A percentile compares a stretch with the other conserved stretches of the same genome.
Evolutionary conservation across 2,113 vertebrate species (phyloP).

Genomic region (Blennius ocellaris): DNA sequence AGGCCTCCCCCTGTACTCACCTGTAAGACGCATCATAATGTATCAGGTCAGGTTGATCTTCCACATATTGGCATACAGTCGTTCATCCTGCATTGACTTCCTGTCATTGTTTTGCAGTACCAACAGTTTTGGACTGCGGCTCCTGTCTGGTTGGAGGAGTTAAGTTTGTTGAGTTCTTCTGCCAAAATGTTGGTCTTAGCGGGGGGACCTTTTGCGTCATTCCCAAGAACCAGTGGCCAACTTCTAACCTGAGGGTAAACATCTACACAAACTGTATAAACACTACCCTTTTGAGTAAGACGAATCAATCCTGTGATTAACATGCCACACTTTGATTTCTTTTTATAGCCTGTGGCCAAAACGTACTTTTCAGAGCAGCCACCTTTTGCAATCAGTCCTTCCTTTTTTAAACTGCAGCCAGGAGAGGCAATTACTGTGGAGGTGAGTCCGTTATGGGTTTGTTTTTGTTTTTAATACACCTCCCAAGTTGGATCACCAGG

Average conservation of each 20-base stretch:
- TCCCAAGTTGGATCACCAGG: no score
- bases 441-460: constrained; percentile 77
- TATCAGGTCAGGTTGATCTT: rapidly evolving
- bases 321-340: not conserved
- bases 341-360: constrained; percentile 77
- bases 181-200: constrained; percentile 88
- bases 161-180: constrained; percentile 83
- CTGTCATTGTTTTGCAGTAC: constrained; percentile 80
- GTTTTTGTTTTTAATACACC: no score
- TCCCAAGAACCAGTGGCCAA: constrained; percentile 86
- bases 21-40: constrained; percentile 78
- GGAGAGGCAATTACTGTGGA: constrained; percentile 84
- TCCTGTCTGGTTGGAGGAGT: constrained; percentile 90
- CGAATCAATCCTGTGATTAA: not conserved
- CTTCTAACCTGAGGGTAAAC: constrained; percentile 85
- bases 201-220: constrained; percentile 89
- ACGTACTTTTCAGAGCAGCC: constrained; percentile 83
- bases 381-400: constrained; percentile 89
- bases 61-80: not conserved
- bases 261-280: not conserved
- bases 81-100: not conserved
- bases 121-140: constrained; percentile 88
- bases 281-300: not conserved
- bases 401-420: constrained; percentile 86
- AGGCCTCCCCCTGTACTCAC: constrained; percentile 89